Evolutionary conservation across 1,140 invertebrate species (phyloP).

Genomic region (Macrotrachela quadricornifera): DNA sequence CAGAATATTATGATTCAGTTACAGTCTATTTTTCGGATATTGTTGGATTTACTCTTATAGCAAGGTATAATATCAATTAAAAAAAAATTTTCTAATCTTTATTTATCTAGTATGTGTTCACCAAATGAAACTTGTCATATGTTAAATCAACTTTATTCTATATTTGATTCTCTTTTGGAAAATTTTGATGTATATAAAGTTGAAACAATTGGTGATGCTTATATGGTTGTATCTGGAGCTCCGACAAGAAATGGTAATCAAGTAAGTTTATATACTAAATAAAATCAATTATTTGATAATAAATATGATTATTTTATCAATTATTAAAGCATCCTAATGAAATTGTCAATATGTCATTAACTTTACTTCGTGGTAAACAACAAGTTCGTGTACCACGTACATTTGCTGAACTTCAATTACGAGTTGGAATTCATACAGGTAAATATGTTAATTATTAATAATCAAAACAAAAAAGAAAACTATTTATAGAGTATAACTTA

Average conservation of each 20-base stretch:
- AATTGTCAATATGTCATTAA: slow-evolving; percentile 67
- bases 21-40: slow-evolving; percentile 85
- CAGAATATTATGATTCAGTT: slow-evolving; percentile 64
- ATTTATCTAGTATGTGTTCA: slow-evolving; percentile 11
- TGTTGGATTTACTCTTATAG: slow-evolving; percentile 84
- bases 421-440: slow-evolving; percentile 47
- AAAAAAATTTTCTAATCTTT: too few relatives aligned
- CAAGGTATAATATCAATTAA: slow-evolving; percentile 33
- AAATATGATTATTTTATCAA: too few relatives aligned
- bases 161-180: slow-evolving; percentile 70
- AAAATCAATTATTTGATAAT: too few relatives aligned
- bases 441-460: background rate
- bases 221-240: slow-evolving; percentile 46
- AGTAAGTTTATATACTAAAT: background rate
- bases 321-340: slow-evolving; percentile 39
- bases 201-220: slow-evolving; percentile 28
- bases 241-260: slow-evolving; percentile 54
- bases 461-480: too few relatives aligned
- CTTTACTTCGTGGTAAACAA: slow-evolving; percentile 59
- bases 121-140: slow-evolving; percentile 53
- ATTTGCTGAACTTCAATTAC: slow-evolving; percentile 51
- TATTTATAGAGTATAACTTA: too few relatives aligned
- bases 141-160: slow-evolving; percentile 69
- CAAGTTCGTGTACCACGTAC: slow-evolving; percentile 65
- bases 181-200: slow-evolving; percentile 35